These are phyloP conservation scores for Oncorhynchus masou DNA, from an alignment of 2,113 vertebrate genomes.

Conservation along the genomic window DNA sequence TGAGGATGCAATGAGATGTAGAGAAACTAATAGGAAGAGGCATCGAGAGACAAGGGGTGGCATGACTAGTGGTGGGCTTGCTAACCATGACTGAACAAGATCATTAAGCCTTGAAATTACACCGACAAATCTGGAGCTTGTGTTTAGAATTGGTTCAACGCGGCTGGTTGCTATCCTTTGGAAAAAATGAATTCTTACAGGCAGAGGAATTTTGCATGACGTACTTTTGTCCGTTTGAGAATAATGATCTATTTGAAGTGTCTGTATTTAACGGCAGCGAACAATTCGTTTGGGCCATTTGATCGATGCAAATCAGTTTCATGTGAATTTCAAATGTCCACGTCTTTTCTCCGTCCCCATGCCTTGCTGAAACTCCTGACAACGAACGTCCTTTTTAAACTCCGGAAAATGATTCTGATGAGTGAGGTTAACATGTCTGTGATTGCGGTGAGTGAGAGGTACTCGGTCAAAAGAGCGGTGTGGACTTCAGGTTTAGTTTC, in stretches of 20 bases:
- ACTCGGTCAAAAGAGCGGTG: background rate
- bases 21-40: background rate
- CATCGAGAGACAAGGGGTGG: background rate
- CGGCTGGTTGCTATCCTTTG: no score
- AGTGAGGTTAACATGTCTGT: slow-evolving; percentile 51
- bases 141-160: no score
- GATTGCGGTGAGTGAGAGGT: slow-evolving; percentile 52
- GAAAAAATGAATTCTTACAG: no score
- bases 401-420: slow-evolving; percentile 34
- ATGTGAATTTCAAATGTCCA: background rate
- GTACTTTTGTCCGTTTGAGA: background rate
- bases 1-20: background rate
- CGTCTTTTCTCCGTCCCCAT: slow-evolving; percentile 35
- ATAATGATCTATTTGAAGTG: background rate
- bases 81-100: no score
- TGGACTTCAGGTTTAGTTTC: background rate
- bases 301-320: background rate
- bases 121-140: no score
- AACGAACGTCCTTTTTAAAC: background rate
- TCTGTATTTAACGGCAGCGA: background rate
- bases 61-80: background rate
- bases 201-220: background rate
- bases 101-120: no score
- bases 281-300: background rate
- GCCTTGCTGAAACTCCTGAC: slow-evolving; percentile 51